Evolutionary conservation across 2,797 vertebrate genomes (phyloP).

Genomic region (Ctenopoma kingsleyae): DNA sequence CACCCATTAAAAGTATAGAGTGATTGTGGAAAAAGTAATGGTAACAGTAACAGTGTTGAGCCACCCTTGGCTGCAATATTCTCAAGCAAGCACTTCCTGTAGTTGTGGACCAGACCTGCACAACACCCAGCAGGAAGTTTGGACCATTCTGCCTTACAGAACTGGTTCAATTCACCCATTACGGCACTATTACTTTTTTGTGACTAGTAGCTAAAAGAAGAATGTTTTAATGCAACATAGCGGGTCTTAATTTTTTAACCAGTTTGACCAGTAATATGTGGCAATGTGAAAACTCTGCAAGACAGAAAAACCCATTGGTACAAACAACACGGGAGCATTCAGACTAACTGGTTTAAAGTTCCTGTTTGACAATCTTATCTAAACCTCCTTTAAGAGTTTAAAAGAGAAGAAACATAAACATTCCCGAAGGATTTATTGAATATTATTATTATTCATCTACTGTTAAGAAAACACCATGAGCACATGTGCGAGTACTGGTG

Average conservation of each 20-base stretch:
- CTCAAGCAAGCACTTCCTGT: no score
- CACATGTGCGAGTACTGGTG: not conserved
- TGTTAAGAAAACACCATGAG: not conserved
- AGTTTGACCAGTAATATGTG: not conserved
- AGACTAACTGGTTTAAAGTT: no score
- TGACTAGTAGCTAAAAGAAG: not conserved
- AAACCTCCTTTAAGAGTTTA: not conserved
- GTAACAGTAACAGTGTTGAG: no score
- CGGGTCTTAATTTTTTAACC: not conserved
- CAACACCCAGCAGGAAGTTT: no score
- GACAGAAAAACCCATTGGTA: not conserved
- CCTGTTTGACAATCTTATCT: slow-evolving; percentile 1
- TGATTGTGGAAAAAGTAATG: no score
- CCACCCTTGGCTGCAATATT: no score
- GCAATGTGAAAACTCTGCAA: not conserved
- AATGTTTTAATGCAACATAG: not conserved
- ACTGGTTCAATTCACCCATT: no score
- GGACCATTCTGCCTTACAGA: no score
- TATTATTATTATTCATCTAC: slow-evolving; percentile 2
- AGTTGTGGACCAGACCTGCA: no score
- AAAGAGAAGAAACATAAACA: slow-evolving; percentile 8
- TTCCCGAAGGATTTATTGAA: not conserved
- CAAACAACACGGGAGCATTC: no score
- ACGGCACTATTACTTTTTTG: no score
- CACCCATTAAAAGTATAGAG: no score